Evolutionary conservation across 1,140 invertebrate genomes (phyloP).

Genomic region (Microplitis demolitor): DNA sequence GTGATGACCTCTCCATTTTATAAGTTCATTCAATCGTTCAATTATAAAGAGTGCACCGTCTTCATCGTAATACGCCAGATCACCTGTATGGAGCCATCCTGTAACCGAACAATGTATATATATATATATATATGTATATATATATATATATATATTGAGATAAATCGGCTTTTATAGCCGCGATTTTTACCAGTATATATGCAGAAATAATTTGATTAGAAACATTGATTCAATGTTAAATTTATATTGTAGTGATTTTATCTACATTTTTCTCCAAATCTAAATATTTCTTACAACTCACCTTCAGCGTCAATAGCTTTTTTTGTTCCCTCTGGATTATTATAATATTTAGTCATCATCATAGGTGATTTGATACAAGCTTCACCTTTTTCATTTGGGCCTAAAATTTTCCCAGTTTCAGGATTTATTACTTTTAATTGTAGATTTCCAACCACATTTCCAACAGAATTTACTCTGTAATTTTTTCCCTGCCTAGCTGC

Average conservation of each 20-base stretch:
- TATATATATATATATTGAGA: too few relatives aligned
- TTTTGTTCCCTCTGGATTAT: slow-evolving; percentile 52
- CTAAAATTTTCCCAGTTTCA: slow-evolving; percentile 50
- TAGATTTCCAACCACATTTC: slow-evolving; percentile 36
- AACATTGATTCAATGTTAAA: too few relatives aligned
- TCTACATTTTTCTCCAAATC: too few relatives aligned
- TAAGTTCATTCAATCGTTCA: slow-evolving; percentile 77
- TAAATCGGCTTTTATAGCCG: too few relatives aligned
- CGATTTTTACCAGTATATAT: too few relatives aligned
- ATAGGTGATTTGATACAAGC: slow-evolving; percentile 50
- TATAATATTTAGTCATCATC: slow-evolving; percentile 45
- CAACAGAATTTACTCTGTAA: slow-evolving; percentile 35
- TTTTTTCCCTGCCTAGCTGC: background rate
- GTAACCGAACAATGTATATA: background rate
- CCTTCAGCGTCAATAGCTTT: slow-evolving; percentile 63
- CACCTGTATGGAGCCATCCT: slow-evolving; percentile 73
- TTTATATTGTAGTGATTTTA: too few relatives aligned
- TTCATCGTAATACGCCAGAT: slow-evolving; percentile 73
- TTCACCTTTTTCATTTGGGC: slow-evolving; percentile 53
- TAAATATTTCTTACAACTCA: slow-evolving; percentile 28
- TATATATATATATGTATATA: too few relatives aligned
- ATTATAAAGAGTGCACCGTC: slow-evolving; percentile 70
- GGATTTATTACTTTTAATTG: slow-evolving; percentile 48
- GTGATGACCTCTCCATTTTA: slow-evolving; percentile 72
- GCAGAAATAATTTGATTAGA: too few relatives aligned